These are phyloP conservation scores for Coregonus suidteri DNA, from an alignment of 2,797 vertebrate species.

Conservation along the genomic window DNA sequence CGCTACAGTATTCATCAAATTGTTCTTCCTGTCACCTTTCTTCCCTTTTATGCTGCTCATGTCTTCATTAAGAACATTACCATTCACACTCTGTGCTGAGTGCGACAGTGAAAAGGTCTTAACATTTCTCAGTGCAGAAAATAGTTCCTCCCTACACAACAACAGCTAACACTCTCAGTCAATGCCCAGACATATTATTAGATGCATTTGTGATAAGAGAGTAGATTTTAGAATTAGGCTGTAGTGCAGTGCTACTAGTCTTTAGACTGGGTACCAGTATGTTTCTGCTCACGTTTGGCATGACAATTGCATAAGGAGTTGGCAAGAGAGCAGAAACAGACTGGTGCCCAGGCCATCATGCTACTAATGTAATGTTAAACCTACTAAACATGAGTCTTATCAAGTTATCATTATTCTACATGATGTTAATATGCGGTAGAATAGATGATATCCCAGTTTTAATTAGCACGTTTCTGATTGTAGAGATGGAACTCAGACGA, in stretches of 20 bases:
- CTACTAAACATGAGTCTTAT: constrained; percentile 29
- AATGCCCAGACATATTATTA: constrained; percentile 65
- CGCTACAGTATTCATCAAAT: background rate
- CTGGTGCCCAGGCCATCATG: background rate
- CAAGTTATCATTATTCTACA: constrained; percentile 45
- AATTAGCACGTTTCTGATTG: constrained; percentile 75
- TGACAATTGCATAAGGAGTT: background rate
- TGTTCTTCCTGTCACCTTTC: constrained; percentile 27
- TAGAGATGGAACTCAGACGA: constrained; percentile 69
- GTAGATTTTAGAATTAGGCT: constrained; percentile 45
- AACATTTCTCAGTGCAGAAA: constrained; percentile 93
- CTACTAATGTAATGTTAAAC: background rate
- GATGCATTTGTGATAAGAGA: constrained; percentile 37
- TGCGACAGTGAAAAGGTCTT: constrained; percentile 95
- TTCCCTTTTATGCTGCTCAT: constrained; percentile 77
- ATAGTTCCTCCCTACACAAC: constrained; percentile 66
- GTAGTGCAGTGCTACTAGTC: background rate
- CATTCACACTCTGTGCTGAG: constrained; percentile 89
- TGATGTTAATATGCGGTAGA: constrained; percentile 36
- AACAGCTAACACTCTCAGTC: constrained; percentile 91
- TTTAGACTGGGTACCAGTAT: background rate
- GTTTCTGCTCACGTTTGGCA: background rate
- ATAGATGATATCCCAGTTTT: constrained; percentile 60
- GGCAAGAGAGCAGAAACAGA: background rate
- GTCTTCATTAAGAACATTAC: constrained; percentile 98